Evolutionary conservation across 1,140 invertebrate species (phyloP), one percentile per base, ranked within the genome.

Genomic region (Tetramorium simillimum): DNA sequence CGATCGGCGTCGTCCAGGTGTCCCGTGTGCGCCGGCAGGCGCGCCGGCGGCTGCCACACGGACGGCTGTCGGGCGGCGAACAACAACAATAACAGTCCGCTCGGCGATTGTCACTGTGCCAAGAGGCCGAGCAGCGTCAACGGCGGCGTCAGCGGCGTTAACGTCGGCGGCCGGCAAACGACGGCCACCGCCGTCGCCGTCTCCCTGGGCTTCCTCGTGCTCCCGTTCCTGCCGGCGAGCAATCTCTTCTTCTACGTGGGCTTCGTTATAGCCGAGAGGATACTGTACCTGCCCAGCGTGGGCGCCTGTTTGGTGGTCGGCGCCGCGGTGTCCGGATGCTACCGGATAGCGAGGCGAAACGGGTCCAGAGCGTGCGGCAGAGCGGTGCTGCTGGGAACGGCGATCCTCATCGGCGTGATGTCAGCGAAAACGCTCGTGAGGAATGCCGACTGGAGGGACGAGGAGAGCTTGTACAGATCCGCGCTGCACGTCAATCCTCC

Each of bases 161-260:
- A 85, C 28, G 69, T 63, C 46, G 70, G 62, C 14, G 56, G 43
- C 40, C 65, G 82, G 6, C 77, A 56, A 9, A 63, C 90, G 9
- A 86, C 90, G 0, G 95, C 95, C 76, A 95, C 96, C 86, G 93
- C 96, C 73, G 90, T 97, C 88, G 91, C 96, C 24, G 93, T 98
- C 92, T 96, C 97, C 43, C 93, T 98, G 88, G 96, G 97, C 81
- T 97, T 99, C 92, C 96, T 99, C 92, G 97, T 98, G 63, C 95
- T 99, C 81, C 98, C 99, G 53, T 99, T 99, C 95, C 95, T 99
- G 87, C 99, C 99, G 58, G 99, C 99, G 16, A 98, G 98, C 81
- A 99, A 99, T 96, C 95, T 97, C 73, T 97, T 99, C 94, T 99
- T 99, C 95, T 99, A 99, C 92, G 99, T 99, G 78, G 99, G 99